Percentiles rank a stretch among this genome's conserved stretches.
Conservation (phyloP, 2,888 invertebrate species). For the Dascillus cervinus region DNA sequence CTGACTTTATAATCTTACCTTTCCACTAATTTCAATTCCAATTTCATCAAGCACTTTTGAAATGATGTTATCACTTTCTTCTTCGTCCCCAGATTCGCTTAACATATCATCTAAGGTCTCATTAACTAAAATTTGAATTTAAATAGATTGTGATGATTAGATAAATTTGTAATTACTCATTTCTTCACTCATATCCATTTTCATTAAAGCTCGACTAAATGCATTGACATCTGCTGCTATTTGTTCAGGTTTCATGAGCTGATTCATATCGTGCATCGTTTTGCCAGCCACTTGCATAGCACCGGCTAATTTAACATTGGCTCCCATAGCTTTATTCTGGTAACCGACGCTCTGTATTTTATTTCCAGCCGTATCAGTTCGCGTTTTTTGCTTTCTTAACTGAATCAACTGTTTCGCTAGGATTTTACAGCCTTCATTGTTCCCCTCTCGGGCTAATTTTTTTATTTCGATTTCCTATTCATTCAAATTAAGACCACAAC, state of each 20-base stretch:
- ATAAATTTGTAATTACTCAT: constrained; percentile 59
- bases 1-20: constrained; percentile 48
- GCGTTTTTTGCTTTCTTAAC: constrained; percentile 78
- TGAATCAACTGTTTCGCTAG: constrained; percentile 86
- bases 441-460: constrained; percentile 79
- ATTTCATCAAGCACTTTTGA: constrained; percentile 91
- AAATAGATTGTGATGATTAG: background rate
- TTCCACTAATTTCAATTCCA: constrained; percentile 88
- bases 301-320: constrained; percentile 77
- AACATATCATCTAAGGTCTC: constrained; percentile 87
- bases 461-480: constrained; percentile 79
- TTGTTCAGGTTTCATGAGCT: constrained; percentile 76
- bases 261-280: constrained; percentile 85
- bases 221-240: constrained; percentile 75
- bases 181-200: constrained; percentile 94
- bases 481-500: constrained; percentile 7
- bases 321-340: constrained; percentile 84
- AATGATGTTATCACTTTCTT: constrained; percentile 82
- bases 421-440: constrained; percentile 73
- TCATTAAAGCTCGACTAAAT: constrained; percentile 75
- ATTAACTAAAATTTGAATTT: constrained; percentile 54
- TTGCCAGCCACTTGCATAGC: constrained; percentile 85
- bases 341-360: constrained; percentile 71
- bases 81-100: constrained; percentile 83
- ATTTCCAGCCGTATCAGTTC: constrained; percentile 74